A percentile compares a stretch with the other conserved stretches of the same genome.
phyloP scores from a whole-genome alignment of 2,888 invertebrate species.

The Euzophera pinguis region DNA sequence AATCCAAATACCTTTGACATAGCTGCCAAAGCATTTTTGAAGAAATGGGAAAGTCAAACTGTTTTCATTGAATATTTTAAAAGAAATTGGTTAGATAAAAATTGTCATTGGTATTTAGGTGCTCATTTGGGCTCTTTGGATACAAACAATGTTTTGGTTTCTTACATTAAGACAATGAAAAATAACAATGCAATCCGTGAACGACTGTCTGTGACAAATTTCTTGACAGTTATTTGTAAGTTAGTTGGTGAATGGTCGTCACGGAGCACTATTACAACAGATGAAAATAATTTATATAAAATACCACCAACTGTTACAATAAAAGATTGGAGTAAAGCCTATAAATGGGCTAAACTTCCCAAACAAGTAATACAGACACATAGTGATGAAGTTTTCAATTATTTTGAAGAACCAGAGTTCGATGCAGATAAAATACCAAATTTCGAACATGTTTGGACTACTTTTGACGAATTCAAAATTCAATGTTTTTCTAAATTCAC shows the following conservation, averaged over 20 bases:
- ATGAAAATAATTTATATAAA: background rate
- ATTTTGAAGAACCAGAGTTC: background rate
- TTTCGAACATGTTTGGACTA: background rate
- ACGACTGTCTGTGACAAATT: background rate
- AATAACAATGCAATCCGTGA: background rate
- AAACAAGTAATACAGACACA: background rate
- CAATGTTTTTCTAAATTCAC: background rate
- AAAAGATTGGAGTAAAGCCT: background rate
- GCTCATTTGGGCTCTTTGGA: slow-evolving; percentile 8
- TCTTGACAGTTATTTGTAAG: background rate
- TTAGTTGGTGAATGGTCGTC: background rate
- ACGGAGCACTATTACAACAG: background rate
- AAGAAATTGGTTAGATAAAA: slow-evolving; percentile 16
- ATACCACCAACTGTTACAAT: background rate
- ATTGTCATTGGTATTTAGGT: slow-evolving; percentile 22
- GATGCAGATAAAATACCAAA: background rate
- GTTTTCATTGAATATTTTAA: slow-evolving; percentile 18
- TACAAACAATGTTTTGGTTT: background rate
- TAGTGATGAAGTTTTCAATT: background rate
- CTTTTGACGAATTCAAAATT: background rate
- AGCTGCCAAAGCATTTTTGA: slow-evolving; percentile 27
- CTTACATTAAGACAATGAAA: background rate
- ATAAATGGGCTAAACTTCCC: background rate
- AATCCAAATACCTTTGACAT: slow-evolving; percentile 23
- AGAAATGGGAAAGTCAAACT: slow-evolving; percentile 24